phyloP scores from a whole-genome alignment of 1,140 invertebrate genomes.

The Tetranychus cinnabarinus region DNA sequence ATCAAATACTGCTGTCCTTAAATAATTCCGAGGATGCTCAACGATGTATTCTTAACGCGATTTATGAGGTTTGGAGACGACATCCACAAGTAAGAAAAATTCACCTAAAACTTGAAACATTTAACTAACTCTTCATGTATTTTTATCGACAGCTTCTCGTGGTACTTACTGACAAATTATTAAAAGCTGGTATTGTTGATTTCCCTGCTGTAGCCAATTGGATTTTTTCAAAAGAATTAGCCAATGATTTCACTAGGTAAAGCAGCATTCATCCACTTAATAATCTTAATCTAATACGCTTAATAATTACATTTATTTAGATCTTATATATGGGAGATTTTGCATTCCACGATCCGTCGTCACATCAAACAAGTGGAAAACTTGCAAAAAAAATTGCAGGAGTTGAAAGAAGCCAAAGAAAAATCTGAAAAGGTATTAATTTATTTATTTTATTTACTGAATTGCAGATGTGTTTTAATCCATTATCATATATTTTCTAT shows the following conservation, averaged over 20 bases:
- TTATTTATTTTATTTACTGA: background rate
- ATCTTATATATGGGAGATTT: constrained; percentile 87
- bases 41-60: constrained; percentile 70
- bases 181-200: constrained; percentile 90
- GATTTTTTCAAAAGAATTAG: constrained; percentile 96
- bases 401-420: constrained; percentile 46
- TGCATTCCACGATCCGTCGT: constrained; percentile 83
- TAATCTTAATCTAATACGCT: too few species aligned
- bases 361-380: constrained; percentile 86
- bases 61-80: constrained; percentile 77
- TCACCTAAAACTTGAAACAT: background rate
- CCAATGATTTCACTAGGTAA: constrained; percentile 66
- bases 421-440: constrained; percentile 26
- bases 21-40: constrained; percentile 86
- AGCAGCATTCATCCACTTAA: too few species aligned
- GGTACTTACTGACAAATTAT: constrained; percentile 82
- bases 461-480: too few species aligned
- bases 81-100: constrained; percentile 42
- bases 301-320: constrained; percentile 18
- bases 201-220: constrained; percentile 91
- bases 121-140: background rate
- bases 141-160: constrained; percentile 52
- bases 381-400: constrained; percentile 44
- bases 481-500: background rate
- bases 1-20: constrained; percentile 27